Evolutionary conservation across 2,888 invertebrate species (phyloP).

Genomic region (Orthosia gracilis): DNA sequence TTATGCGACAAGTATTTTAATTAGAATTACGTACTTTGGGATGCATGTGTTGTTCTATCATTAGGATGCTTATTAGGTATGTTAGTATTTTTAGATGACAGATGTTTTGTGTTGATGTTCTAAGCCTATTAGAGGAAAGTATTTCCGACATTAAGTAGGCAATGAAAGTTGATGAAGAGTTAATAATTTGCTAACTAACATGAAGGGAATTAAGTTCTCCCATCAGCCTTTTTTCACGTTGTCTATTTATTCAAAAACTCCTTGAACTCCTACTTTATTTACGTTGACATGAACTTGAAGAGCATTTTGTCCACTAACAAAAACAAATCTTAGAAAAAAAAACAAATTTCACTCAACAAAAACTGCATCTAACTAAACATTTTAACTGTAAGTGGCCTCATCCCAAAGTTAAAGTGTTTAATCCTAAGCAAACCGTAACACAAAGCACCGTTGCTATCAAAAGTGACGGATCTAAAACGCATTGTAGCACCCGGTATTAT

Average conservation of each 20-base stretch:
- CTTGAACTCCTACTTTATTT: too few relatives aligned
- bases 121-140: not conserved
- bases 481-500: conserved; percentile 76
- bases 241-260: too few relatives aligned
- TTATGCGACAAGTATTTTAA: conserved; percentile 88
- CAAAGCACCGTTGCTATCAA: conserved; percentile 80
- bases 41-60: conserved; percentile 57
- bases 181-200: not conserved
- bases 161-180: not conserved
- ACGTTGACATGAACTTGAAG: conserved; percentile 2
- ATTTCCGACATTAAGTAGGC: not conserved
- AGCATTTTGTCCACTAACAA: conserved; percentile 14
- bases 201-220: too few relatives aligned
- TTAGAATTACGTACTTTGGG: conserved; percentile 74
- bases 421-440: conserved; percentile 83
- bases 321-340: conserved; percentile 37
- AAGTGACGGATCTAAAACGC: conserved; percentile 86
- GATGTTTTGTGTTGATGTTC: conserved; percentile 29
- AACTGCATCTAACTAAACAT: conserved; percentile 69
- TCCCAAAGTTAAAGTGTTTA: conserved; percentile 80
- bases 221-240: not conserved
- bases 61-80: conserved; percentile 31
- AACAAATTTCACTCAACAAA: conserved; percentile 25
- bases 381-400: conserved; percentile 74
- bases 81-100: conserved; percentile 41